These are phyloP conservation scores for Ectemnius cavifrons DNA, from an alignment of 2,888 invertebrate species.

Conservation along the genomic window DNA sequence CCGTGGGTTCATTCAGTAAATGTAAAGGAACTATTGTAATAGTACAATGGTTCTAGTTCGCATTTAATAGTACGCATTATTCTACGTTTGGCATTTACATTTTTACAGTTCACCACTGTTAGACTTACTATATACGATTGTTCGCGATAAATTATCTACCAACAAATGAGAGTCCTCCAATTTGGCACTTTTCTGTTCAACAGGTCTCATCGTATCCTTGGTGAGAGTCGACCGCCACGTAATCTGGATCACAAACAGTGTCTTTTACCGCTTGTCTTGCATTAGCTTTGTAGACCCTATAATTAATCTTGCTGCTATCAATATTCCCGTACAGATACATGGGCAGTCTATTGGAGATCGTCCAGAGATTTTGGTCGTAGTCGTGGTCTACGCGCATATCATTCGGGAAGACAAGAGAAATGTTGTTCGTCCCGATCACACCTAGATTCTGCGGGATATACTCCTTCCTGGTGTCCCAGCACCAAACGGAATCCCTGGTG, in stretches of 20 bases:
- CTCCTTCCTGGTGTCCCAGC: slow-evolving; percentile 88
- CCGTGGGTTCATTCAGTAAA: too few species aligned
- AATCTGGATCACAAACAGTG: slow-evolving; percentile 85
- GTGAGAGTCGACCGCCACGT: slow-evolving; percentile 66
- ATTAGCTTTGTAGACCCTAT: slow-evolving; percentile 85
- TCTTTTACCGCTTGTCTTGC: slow-evolving; percentile 82
- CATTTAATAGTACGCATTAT: too few species aligned
- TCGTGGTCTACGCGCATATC: slow-evolving; percentile 88
- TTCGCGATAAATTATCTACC: too few species aligned
- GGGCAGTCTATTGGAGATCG: slow-evolving; percentile 87
- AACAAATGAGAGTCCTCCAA: background rate
- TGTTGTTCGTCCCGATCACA: slow-evolving; percentile 82
- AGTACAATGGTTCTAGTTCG: too few species aligned
- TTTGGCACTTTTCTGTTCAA: slow-evolving; percentile 42
- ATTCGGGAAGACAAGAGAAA: slow-evolving; percentile 88
- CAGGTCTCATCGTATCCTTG: slow-evolving; percentile 69
- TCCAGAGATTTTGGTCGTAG: slow-evolving; percentile 85
- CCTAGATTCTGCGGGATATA: slow-evolving; percentile 83
- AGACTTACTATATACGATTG: too few species aligned
- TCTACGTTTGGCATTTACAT: too few species aligned
- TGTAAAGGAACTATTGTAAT: too few species aligned
- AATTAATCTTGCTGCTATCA: slow-evolving; percentile 84
- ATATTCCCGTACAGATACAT: slow-evolving; percentile 85
- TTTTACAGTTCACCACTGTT: too few species aligned
- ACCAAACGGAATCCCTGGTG: slow-evolving; percentile 86